Evolutionary conservation across 2,888 invertebrate genomes (phyloP).

Genomic region (Plagiodera versicolora): DNA sequence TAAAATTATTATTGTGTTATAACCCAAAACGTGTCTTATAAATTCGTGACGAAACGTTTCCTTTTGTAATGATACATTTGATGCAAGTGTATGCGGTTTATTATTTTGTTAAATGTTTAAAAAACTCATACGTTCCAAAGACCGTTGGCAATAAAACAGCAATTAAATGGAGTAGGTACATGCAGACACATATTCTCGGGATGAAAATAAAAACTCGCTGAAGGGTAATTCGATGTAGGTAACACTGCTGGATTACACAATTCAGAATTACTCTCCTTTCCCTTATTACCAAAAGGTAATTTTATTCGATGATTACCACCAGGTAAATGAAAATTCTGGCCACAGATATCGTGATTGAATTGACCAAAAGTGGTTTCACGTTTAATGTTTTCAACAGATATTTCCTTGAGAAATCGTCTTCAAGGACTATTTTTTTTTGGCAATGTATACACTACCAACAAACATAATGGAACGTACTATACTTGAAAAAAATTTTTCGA

Average conservation of each 20-base stretch:
- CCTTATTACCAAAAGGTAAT: neutral
- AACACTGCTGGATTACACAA: neutral
- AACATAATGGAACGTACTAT: too few species aligned
- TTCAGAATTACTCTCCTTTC: neutral
- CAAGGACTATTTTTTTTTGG: too few species aligned
- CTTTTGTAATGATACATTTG: slow-evolving; percentile 13
- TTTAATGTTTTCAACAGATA: too few species aligned
- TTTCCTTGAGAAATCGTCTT: too few species aligned
- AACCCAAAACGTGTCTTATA: slow-evolving; percentile 9
- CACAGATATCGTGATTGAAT: too few species aligned
- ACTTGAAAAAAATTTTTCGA: too few species aligned
- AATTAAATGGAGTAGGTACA: neutral
- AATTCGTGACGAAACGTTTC: slow-evolving; percentile 11
- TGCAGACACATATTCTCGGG: neutral
- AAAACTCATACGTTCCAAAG: neutral
- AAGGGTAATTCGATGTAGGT: neutral
- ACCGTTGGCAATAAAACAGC: neutral
- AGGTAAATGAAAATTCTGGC: neutral
- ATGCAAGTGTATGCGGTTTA: slow-evolving; percentile 5
- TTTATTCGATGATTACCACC: neutral
- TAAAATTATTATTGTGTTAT: slow-evolving; percentile 4
- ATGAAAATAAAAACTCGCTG: neutral
- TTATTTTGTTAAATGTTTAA: slow-evolving; percentile 14
- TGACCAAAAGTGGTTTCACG: too few species aligned
- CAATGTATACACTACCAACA: too few species aligned